Base-by-base conservation (phyloP, 2,888 invertebrate species). In the Eupsilia transversa region DNA sequence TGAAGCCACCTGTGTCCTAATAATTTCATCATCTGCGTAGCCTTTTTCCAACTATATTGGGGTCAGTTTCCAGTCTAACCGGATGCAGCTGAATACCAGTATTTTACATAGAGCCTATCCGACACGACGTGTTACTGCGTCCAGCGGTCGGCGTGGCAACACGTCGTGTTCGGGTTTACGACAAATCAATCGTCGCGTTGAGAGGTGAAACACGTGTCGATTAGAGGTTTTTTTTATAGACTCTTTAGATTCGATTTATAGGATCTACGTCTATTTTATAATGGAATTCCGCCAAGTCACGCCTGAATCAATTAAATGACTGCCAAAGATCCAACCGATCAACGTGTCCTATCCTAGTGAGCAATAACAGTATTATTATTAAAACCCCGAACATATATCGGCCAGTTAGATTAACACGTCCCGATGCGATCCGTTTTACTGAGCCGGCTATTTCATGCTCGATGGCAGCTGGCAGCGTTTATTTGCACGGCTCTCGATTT, bases 371-470 rank as follows among this genome's bases (percentile, higher is more conserved):
- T 20, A 30, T 59, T 20, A 46, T 23, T 46, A 46, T 3, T 63
- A 64, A 64, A 30, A 30, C 52, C 35, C 17, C 4, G 7, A 56
- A 82, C 49, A 67, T 67, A 67, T 67, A 57, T 66, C 46, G 30
- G n/a, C 1, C 41, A 61, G 56, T 74, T 52, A 67, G 83, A 79
- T 83, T 64, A 72, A 68, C 79, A 83, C 60, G 52, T 68, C 4
- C 9, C 12, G 17, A 14, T 20, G 20, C 23, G 54, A 68, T 65
- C 60, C 60, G 38, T 57, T 68, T 78, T 59, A 68, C 59, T 52
- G 64, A 69, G 33, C 33, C 60, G 6, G 64, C 38, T 79, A 80
- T 80, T 80, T 80, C 84, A 79, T 72, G 79, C 56, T 65, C 43
- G 3, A 23, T 57, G 56, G 59, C 38, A 17, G 0, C 57, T 57